These are phyloP conservation scores for Incurvaria masculella DNA, from an alignment of 2,888 invertebrate genomes.

Conservation along the genomic window DNA sequence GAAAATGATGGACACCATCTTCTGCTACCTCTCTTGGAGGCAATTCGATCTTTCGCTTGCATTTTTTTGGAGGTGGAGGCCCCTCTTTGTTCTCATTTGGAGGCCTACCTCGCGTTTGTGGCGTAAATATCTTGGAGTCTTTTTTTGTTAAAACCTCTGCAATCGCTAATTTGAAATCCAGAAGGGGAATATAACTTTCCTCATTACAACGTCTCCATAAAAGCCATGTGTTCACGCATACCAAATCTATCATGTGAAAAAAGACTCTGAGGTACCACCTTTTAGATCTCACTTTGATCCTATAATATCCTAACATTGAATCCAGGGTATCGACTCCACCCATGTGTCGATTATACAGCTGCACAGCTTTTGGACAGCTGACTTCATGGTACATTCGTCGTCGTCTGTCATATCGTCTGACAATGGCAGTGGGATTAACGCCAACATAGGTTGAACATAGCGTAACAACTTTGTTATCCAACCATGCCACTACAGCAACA, in stretches of 20 bases:
- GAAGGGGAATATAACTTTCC: constrained; percentile 1
- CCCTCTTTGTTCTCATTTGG: too few relatives aligned
- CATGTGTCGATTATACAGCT: constrained; percentile 3
- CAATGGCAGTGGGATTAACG: neutral
- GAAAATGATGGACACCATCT: constrained; percentile 3
- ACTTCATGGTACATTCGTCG: constrained; percentile 1
- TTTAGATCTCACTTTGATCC: constrained; percentile 3
- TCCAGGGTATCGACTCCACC: constrained; percentile 4
- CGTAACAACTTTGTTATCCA: neutral
- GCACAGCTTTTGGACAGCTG: constrained; percentile 3
- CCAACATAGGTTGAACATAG: constrained; percentile 1
- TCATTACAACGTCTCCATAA: constrained; percentile 1
- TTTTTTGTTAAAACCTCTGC: constrained; percentile 8
- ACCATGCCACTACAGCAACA: constrained; percentile 3
- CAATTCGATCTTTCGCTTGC: constrained; percentile 1
- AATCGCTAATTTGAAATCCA: constrained; percentile 5
- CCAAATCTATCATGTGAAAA: constrained; percentile 4
- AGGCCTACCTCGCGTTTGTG: too few relatives aligned
- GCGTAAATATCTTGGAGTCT: neutral
- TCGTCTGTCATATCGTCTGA: neutral
- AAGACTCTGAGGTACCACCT: constrained; percentile 3
- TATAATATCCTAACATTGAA: constrained; percentile 4
- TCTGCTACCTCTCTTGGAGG: constrained; percentile 1
- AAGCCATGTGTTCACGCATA: constrained; percentile 5
- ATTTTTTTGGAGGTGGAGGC: neutral